Base-by-base conservation (phyloP, 2,797 vertebrate genomes). In the Cynopterus sphinx region DNA sequence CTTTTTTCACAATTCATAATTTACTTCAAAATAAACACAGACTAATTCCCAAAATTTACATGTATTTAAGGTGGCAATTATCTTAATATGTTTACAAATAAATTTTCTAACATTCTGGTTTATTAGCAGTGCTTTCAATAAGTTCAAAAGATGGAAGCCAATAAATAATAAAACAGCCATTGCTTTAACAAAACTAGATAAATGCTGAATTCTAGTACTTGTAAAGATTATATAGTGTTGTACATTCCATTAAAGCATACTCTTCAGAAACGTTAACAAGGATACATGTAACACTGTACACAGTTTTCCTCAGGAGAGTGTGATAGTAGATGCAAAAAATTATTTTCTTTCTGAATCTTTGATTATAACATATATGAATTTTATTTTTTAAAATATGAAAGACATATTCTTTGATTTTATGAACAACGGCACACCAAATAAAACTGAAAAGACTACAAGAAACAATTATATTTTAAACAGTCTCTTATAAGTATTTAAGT, bases 381-480 rank as follows among this genome's bases (percentile, higher is more conserved):
- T 84, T 82, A 79, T n/a, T 83, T 95, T 85, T 53, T 79, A 16
- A 93, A 93, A 85, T 68, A 71, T 21, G 26, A 91, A 74, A 73
- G 49, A 49, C 4, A 43, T 7, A 0, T 89, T 63, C 49, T 87
- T 74, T 90, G 19, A 70, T 59, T 81, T 73, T 81, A 70, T 5
- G 75, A 68, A 16, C 36, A 93, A 95, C 95, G 28, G 7, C 41
- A 74, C 13, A 93, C 12, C 68, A n/a, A 70, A 74, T 65, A 65
- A 84, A 93, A 91, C 0, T 22, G 17, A 82, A 82, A 89, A 78
- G 55, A 4, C 39, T 82, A 43, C 2, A 94, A 71, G 8, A 86
- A 57, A 67, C 49, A 88, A 59, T 36, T 61, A 93, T 88, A 87
- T 61, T 82, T 68, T 87, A 65, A 93, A 84, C 4, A 57, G 26